Evolutionary conservation across 2,113 vertebrate species (phyloP), one percentile per base, ranked within the genome.

Genomic region (Podiceps cristatus): DNA sequence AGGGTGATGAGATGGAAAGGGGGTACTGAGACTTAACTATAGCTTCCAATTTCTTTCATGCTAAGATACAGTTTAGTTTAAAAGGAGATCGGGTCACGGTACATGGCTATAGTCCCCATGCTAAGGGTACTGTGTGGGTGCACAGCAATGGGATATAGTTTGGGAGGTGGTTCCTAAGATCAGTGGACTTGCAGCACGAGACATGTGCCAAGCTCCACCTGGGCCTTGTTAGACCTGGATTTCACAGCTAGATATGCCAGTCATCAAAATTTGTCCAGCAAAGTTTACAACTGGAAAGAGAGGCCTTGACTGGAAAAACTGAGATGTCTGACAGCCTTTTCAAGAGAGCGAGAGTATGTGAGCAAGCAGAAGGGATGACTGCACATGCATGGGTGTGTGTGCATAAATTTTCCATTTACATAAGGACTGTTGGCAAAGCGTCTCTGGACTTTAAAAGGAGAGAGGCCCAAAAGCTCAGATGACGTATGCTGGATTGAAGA

Each of bases 321-420:
- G 86, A 83, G 59, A 53, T 37, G 31, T 80, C 72, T 96, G 53
- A 88, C 71, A 83, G 67, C 28, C 35, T 67, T 81, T 67, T 81
- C 18, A 25, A 62, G 86, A 47, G 55, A 53, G 47, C 0, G 0
- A 73, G 42, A 71, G 56, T 59, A 37, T 74, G 44, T 40, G 52
- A 94, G 86, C 63, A 80, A 83, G 91, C 95, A 95, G 93, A 91
- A 97, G 83, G 88, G 72, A 88, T 86, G 83, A 80, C 86, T 94
- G 91, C 91, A 91, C 79, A 92, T 69, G 83, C 88, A 86, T 74
- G 88, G 94, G 94, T n/a, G 86, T 62, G 88, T 84, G 67, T 35
- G 79, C 75, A 94, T 94, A 94, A 88, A 95, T 96, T 95, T 96
- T 77, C 86, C 63, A n/a, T 95, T 96, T 95, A 92, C 79, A 86